Conservation (phyloP, 92 coral and sea anemone genomes). For the Meandrina meandrites region DNA sequence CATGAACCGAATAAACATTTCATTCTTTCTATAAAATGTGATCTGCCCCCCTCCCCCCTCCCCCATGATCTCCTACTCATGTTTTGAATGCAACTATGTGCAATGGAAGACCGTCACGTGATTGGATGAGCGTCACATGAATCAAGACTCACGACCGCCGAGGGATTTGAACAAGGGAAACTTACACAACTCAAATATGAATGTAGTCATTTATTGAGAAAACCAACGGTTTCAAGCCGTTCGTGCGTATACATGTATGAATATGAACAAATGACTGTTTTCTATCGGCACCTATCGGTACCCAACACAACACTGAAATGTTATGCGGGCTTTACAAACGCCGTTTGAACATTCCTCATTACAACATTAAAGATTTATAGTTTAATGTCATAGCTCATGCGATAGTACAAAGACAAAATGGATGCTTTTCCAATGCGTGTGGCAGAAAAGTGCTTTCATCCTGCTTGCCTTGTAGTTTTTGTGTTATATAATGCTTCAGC, state of each 20-base stretch:
- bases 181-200: background rate
- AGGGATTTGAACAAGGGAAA: background rate
- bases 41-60: background rate
- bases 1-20: too few relatives aligned
- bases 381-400: too few relatives aligned
- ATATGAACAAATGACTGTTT: background rate
- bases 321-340: constrained; percentile 26
- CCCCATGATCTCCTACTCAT: background rate
- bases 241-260: background rate
- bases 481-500: too few relatives aligned
- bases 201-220: background rate
- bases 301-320: constrained; percentile 27
- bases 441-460: background rate
- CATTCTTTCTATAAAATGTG: background rate
- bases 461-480: background rate
- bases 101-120: background rate
- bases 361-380: too few relatives aligned
- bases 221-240: constrained; percentile 10
- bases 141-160: background rate
- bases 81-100: background rate
- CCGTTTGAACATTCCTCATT: background rate
- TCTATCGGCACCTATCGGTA: constrained; percentile 30
- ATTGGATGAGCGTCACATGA: too few relatives aligned
- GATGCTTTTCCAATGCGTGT: background rate
- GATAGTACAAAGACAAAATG: too few relatives aligned